A percentile compares a stretch with the other conserved stretches of the same genome.
Conservation (phyloP, 2,888 invertebrate genomes). For the Mythimna vitellina region DNA sequence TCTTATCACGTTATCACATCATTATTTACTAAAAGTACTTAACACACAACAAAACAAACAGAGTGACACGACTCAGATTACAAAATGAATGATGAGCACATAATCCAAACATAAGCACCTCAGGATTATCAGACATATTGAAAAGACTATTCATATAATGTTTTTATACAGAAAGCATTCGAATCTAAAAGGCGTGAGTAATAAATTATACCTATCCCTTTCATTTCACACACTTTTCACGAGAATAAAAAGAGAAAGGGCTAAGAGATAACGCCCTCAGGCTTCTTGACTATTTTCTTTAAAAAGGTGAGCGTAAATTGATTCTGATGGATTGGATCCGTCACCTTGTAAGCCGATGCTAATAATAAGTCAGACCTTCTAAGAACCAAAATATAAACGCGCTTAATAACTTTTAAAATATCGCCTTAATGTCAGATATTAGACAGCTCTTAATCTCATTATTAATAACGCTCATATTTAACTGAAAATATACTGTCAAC, state of each 20-base stretch:
- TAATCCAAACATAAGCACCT: slow-evolving; percentile 64
- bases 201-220: slow-evolving; percentile 60
- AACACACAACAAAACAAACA: slow-evolving; percentile 57
- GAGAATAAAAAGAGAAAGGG: slow-evolving; percentile 57
- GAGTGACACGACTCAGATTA: slow-evolving; percentile 68
- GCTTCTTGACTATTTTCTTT: slow-evolving; percentile 71
- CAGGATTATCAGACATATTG: slow-evolving; percentile 56
- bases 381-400: slow-evolving; percentile 44
- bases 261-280: slow-evolving; percentile 60
- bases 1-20: slow-evolving; percentile 54
- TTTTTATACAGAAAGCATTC: slow-evolving; percentile 47
- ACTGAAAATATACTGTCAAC: slow-evolving; percentile 42
- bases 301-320: slow-evolving; percentile 76
- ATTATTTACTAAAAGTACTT: slow-evolving; percentile 58
- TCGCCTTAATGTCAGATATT: slow-evolving; percentile 49
- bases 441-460: slow-evolving; percentile 42
- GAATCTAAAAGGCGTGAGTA: slow-evolving; percentile 42
- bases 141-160: slow-evolving; percentile 36
- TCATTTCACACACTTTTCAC: slow-evolving; percentile 56
- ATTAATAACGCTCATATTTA: slow-evolving; percentile 56
- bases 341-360: slow-evolving; percentile 68
- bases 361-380: slow-evolving; percentile 63
- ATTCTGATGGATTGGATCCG: slow-evolving; percentile 73
- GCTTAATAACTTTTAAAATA: slow-evolving; percentile 41
- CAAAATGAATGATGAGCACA: slow-evolving; percentile 69